phyloP scores from a whole-genome alignment of 2,797 vertebrate species.

The Enteromius argenteus region DNA sequence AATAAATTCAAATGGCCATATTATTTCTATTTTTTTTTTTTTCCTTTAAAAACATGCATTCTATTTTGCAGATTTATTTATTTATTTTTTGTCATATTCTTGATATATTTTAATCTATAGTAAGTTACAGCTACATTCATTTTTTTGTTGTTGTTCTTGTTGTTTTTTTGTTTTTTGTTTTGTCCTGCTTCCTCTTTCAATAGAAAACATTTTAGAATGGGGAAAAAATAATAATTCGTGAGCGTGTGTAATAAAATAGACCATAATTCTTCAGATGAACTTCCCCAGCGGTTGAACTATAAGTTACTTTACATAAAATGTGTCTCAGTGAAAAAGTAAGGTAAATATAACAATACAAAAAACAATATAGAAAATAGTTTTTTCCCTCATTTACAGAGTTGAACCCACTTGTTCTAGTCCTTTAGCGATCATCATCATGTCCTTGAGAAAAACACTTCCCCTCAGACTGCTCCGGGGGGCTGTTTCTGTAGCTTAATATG shows the following conservation, averaged over 20 bases:
- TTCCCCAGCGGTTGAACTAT: background rate
- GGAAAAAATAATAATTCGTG: background rate
- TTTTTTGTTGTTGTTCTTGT: too few species aligned
- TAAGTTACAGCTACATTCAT: background rate
- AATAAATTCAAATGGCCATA: background rate
- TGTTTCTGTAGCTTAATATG: slow-evolving; percentile 19
- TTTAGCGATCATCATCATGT: background rate
- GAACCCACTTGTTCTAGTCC: background rate
- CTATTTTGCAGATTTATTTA: background rate
- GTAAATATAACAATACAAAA: background rate
- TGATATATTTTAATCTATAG: background rate
- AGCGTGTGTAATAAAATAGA: background rate
- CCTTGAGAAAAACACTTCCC: slow-evolving; percentile 18
- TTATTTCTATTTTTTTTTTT: background rate
- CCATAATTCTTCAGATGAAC: background rate
- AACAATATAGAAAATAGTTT: background rate
- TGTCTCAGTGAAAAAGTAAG: background rate
- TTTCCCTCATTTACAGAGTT: background rate
- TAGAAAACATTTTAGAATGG: background rate
- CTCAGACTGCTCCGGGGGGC: background rate
- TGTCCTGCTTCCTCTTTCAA: background rate
- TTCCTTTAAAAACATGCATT: background rate
- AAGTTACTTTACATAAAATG: background rate
- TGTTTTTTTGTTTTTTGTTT: background rate
- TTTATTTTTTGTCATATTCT: background rate